Conservation (phyloP, 2,888 invertebrate species). For the Magallana nippona region DNA sequence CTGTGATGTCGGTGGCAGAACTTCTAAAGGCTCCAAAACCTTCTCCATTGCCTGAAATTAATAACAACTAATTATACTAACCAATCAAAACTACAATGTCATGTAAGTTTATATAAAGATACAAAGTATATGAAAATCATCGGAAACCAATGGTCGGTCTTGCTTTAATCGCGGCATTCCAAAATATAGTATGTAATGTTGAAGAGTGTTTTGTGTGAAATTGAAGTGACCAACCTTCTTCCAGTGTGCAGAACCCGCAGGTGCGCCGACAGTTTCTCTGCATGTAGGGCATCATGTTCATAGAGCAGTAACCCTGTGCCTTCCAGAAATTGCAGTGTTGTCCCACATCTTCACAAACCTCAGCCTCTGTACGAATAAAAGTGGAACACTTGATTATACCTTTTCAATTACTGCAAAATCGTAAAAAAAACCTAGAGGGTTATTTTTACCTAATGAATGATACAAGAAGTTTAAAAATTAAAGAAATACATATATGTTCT, state of each 20-base stretch:
- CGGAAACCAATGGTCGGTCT: too few relatives aligned
- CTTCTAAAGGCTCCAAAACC: background rate
- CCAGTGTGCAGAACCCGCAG: slow-evolving; percentile 34
- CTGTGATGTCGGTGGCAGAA: background rate
- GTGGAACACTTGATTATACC: background rate
- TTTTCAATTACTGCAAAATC: background rate
- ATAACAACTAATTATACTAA: background rate
- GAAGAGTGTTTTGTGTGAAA: too few relatives aligned
- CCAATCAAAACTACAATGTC: too few relatives aligned
- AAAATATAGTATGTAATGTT: too few relatives aligned
- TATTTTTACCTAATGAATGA: too few relatives aligned
- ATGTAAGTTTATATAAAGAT: too few relatives aligned
- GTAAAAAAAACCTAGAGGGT: too few relatives aligned
- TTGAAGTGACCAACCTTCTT: background rate
- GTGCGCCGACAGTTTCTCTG: slow-evolving; percentile 30
- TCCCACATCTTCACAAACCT: slow-evolving; percentile 27
- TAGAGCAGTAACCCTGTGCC: slow-evolving; percentile 19
- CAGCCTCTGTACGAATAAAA: background rate
- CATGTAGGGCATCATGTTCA: slow-evolving; percentile 24
- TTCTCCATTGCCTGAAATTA: slow-evolving; percentile 5
- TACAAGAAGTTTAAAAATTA: too few relatives aligned
- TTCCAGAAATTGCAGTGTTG: slow-evolving; percentile 37
- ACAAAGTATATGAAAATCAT: too few relatives aligned
- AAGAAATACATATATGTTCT: too few relatives aligned
- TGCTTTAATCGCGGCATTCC: too few relatives aligned